Evolutionary conservation across 2,797 vertebrate species (phyloP).

Genomic region (Siniperca obscura): DNA sequence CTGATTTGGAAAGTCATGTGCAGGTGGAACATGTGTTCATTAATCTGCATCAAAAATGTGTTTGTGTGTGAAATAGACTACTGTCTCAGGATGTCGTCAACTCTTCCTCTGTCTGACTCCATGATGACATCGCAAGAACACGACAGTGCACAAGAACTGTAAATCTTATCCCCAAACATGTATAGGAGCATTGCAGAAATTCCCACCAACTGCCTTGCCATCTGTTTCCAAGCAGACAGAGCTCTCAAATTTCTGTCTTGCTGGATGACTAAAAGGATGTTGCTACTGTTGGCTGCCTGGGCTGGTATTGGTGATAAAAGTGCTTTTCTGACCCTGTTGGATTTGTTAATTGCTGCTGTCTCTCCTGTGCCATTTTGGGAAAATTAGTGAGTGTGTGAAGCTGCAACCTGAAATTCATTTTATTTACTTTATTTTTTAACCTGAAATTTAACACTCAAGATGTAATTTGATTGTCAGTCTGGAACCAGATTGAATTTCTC

Average conservation of each 20-base stretch:
- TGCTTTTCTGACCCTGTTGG: conserved; percentile 62
- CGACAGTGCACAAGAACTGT: conserved; percentile 43
- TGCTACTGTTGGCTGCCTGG: conserved; percentile 59
- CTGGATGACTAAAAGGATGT: conserved; percentile 69
- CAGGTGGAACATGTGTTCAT: conserved; percentile 20
- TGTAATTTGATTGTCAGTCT: conserved; percentile 30
- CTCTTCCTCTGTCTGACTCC: conserved; percentile 16
- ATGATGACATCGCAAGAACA: conserved; percentile 46
- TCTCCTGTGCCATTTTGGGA: conserved; percentile 54
- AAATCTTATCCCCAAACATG: conserved; percentile 69
- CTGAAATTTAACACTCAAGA: conserved; percentile 3
- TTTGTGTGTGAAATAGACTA: conserved; percentile 18
- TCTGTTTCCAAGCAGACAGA: conserved; percentile 77
- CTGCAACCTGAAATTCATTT: conserved; percentile 25
- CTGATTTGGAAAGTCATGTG: conserved; percentile 5
- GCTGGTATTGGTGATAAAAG: conserved; percentile 68
- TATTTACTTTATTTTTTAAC: too few relatives aligned
- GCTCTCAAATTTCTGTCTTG: conserved; percentile 61
- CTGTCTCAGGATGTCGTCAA: conserved; percentile 25
- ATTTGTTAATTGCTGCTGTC: conserved; percentile 70
- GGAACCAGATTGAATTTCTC: conserved; percentile 29
- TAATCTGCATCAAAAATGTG: conserved; percentile 24
- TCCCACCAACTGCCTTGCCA: conserved; percentile 84
- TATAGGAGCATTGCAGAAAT: conserved; percentile 72
- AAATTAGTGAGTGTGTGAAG: conserved; percentile 33